A percentile compares a stretch with the other conserved stretches of the same genome.
Conservation (phyloP, 2,797 vertebrate genomes). For the Oceanodroma leucorhoa region DNA sequence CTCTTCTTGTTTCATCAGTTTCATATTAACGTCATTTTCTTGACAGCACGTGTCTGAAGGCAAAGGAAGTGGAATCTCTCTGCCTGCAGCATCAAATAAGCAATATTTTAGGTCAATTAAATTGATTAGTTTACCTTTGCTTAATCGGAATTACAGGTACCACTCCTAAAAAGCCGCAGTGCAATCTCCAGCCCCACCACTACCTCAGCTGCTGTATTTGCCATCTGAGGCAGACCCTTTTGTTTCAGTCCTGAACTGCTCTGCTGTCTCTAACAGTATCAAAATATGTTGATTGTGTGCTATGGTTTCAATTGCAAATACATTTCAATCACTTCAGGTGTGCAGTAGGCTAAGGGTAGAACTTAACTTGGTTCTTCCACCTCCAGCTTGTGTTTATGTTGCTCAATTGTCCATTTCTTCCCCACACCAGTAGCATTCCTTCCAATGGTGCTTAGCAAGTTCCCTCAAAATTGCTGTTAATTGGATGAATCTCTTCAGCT, state of each 20-base stretch:
- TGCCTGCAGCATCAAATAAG: neutral
- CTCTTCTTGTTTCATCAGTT: neutral
- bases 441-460: neutral
- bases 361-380: neutral
- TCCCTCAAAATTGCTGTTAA: neutral
- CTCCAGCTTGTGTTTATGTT: neutral
- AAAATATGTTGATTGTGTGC: neutral
- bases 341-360: neutral
- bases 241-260: neutral
- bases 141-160: neutral
- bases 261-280: neutral
- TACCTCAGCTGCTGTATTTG: neutral
- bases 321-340: neutral
- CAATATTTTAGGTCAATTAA: neutral
- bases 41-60: neutral
- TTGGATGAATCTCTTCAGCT: neutral
- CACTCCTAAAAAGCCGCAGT: neutral
- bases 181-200: neutral
- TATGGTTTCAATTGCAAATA: neutral
- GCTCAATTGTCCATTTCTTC: neutral
- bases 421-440: neutral
- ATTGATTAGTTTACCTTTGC: neutral
- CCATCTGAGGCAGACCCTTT: neutral
- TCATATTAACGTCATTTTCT: neutral
- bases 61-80: neutral